Evolutionary conservation across 2,797 vertebrate species (phyloP).

Genomic region (Sparus aurata): DNA sequence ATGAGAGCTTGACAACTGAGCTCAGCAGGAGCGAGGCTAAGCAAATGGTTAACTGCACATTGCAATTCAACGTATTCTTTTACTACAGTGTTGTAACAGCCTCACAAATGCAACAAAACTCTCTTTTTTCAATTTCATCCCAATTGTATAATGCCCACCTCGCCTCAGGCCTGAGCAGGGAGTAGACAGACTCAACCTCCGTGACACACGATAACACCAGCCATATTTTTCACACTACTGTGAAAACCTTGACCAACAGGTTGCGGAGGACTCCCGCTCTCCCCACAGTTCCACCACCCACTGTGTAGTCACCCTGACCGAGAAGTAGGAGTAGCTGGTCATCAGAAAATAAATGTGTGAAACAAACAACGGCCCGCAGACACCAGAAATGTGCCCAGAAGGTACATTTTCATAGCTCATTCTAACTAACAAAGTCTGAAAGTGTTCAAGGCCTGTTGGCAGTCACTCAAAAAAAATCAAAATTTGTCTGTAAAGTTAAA

Average conservation of each 20-base stretch:
- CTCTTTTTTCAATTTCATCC: not conserved
- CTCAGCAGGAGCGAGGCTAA: too few relatives aligned
- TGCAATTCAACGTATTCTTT: too few relatives aligned
- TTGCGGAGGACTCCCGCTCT: slow-evolving; percentile 1
- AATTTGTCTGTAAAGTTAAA: not conserved
- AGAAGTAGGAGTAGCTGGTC: slow-evolving; percentile 34
- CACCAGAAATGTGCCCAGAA: slow-evolving; percentile 16
- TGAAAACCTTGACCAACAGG: slow-evolving; percentile 33
- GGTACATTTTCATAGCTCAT: not conserved
- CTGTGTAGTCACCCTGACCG: slow-evolving; percentile 16
- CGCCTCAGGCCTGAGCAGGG: not conserved
- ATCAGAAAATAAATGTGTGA: slow-evolving; percentile 9
- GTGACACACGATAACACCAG: not conserved
- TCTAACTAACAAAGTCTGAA: slow-evolving; percentile 1
- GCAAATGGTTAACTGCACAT: not conserved
- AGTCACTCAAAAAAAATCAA: not conserved
- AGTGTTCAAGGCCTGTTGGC: not conserved
- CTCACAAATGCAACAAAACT: too few relatives aligned
- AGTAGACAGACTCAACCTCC: slow-evolving; percentile 5
- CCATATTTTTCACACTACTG: slow-evolving; percentile 6
- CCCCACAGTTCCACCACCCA: slow-evolving; percentile 32
- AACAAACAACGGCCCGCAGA: slow-evolving; percentile 14
- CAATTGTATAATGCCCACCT: not conserved
- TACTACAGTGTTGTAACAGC: too few relatives aligned
- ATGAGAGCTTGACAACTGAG: not conserved